A percentile compares a stretch with the other conserved stretches of the same genome.
Conservation (phyloP, 2,113 vertebrate species). For the Galeopterus variegatus region DNA sequence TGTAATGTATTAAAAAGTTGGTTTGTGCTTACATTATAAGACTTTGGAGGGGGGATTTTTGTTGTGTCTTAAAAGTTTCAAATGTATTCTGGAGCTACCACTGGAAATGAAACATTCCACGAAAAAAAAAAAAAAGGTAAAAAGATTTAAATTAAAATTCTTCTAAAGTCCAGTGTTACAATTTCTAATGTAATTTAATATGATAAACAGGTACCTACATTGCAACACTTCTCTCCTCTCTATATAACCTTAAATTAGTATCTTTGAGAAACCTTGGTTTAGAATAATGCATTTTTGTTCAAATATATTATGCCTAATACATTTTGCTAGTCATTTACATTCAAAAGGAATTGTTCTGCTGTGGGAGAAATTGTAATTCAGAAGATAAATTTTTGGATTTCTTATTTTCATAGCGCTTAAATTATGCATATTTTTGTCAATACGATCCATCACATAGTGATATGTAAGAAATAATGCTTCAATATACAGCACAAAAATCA, state of each 20-base stretch:
- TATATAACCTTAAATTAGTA: conserved; percentile 11
- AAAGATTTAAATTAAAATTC: conserved; percentile 58
- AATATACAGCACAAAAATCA: neutral
- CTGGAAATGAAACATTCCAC: neutral
- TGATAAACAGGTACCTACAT: neutral
- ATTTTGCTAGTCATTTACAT: conserved; percentile 65
- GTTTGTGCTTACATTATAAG: neutral
- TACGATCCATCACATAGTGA: neutral
- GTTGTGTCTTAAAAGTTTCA: neutral
- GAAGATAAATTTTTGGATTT: conserved; percentile 68
- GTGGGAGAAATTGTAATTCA: conserved; percentile 37
- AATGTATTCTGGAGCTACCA: neutral
- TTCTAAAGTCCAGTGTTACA: neutral
- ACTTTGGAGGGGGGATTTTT: neutral
- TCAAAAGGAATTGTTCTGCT: conserved; percentile 68
- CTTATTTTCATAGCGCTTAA: conserved; percentile 55
- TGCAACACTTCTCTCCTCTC: neutral
- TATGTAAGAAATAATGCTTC: conserved; percentile 70
- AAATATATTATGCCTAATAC: conserved; percentile 69
- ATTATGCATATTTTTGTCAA: conserved; percentile 66
- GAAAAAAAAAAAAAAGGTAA: conserved; percentile 27
- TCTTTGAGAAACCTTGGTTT: neutral
- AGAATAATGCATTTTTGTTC: conserved; percentile 66
- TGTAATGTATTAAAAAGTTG: neutral
- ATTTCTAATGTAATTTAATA: conserved; percentile 47